Evolutionary conservation across 2,113 vertebrate genomes (phyloP).

Genomic region (Galemys pyrenaicus): DNA sequence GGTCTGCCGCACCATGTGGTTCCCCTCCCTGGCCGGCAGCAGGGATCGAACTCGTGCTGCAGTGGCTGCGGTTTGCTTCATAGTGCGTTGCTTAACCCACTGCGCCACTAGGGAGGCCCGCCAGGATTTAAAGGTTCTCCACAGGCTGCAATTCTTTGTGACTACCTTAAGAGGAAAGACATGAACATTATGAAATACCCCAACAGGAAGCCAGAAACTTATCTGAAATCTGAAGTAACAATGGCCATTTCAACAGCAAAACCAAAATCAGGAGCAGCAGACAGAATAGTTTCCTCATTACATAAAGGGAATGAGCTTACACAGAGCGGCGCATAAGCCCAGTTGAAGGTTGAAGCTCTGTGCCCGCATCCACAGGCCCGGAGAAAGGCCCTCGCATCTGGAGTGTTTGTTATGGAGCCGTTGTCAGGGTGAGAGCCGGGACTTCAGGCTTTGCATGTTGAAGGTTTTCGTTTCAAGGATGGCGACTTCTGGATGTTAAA

Average conservation of each 20-base stretch:
- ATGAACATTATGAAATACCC: not conserved
- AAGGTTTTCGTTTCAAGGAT: not conserved
- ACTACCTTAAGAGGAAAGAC: not conserved
- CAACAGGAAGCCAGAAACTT: not conserved
- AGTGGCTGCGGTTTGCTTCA: too few species aligned
- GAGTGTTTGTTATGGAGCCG: not conserved
- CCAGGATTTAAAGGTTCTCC: not conserved
- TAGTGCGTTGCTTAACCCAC: too few species aligned
- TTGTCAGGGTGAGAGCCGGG: not conserved
- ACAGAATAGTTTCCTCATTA: not conserved
- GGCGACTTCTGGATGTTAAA: not conserved
- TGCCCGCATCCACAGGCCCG: too few species aligned
- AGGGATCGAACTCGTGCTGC: too few species aligned
- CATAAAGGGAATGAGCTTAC: not conserved
- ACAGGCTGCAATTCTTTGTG: not conserved
- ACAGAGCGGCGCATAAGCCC: not conserved
- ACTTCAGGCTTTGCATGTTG: not conserved
- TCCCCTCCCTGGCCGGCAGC: too few species aligned
- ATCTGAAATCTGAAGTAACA: not conserved
- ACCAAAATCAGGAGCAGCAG: not conserved
- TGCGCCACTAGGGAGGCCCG: too few species aligned
- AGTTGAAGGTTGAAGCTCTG: too few species aligned
- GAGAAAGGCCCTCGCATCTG: not conserved
- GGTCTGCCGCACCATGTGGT: too few species aligned
- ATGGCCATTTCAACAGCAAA: not conserved